phyloP scores from a whole-genome alignment of 2,888 invertebrate species.

The Clanis bilineata region DNA sequence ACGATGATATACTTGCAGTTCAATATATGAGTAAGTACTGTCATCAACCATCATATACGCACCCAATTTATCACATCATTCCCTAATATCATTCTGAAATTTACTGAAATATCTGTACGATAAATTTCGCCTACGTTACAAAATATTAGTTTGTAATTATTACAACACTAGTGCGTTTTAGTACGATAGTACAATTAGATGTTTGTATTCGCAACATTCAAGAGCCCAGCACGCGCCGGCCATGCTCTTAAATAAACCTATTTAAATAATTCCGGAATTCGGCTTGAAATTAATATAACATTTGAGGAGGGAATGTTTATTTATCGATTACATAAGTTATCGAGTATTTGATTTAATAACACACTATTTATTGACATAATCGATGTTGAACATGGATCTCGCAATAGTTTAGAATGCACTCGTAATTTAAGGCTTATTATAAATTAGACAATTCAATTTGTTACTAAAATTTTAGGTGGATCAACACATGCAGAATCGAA shows the following conservation, averaged over 20 bases:
- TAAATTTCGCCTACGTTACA: not conserved
- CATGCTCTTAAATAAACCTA: constrained; percentile 13
- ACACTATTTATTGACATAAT: not conserved
- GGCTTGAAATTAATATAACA: not conserved
- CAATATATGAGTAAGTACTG: no score
- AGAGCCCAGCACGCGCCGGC: constrained; percentile 47
- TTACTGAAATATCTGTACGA: no score
- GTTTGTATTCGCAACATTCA: constrained; percentile 50
- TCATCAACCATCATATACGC: no score
- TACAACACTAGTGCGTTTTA: constrained; percentile 49
- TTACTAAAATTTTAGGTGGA: not conserved
- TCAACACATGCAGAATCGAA: not conserved
- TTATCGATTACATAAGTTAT: not conserved
- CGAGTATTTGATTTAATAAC: not conserved
- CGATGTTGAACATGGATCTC: not conserved
- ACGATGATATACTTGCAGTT: no score
- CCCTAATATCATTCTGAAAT: no score
- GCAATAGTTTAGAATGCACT: not conserved
- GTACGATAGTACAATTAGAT: constrained; percentile 61
- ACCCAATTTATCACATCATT: no score
- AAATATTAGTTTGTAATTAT: constrained; percentile 5
- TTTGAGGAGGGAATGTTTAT: not conserved
- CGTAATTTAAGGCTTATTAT: not conserved
- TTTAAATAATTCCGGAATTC: constrained; percentile 13
- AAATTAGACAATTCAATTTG: not conserved